A percentile compares a stretch with the other conserved stretches of the same genome.
Conservation (phyloP, 2,797 vertebrate genomes). For the Alauda arvensis region DNA sequence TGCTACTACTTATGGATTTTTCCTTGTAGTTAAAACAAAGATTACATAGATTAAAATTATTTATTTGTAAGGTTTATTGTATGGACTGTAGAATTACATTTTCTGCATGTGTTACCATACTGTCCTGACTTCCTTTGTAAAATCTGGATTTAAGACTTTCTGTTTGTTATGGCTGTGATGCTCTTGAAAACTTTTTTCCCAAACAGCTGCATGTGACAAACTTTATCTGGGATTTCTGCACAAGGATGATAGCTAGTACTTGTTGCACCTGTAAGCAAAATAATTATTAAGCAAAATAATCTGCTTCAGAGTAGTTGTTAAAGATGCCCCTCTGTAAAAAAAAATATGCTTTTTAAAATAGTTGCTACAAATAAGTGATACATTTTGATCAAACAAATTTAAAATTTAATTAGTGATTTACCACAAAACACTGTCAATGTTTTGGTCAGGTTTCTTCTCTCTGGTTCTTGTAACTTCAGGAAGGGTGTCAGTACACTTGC, state of each 20-base stretch:
- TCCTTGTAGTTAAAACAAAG: neutral
- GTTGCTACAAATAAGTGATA: neutral
- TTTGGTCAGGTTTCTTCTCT: neutral
- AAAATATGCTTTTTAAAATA: neutral
- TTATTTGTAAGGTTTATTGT: neutral
- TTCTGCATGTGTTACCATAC: neutral
- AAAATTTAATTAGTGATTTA: neutral
- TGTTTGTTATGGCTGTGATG: neutral
- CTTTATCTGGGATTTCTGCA: neutral
- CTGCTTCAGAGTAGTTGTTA: neutral
- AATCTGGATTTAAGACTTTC: neutral
- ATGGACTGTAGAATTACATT: neutral
- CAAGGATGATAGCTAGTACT: neutral
- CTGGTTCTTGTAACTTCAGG: slow-evolving; percentile 8
- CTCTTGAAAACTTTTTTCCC: neutral
- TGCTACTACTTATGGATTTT: neutral
- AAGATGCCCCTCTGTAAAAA: neutral
- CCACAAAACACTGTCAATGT: neutral
- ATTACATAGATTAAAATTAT: neutral
- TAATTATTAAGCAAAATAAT: neutral
- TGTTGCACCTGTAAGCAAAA: neutral
- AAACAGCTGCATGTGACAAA: neutral
- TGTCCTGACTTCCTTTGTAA: neutral
- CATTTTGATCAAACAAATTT: neutral
- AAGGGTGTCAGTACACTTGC: slow-evolving; percentile 21